Evolutionary conservation across 2,888 invertebrate species (phyloP), one percentile per base, ranked within the genome.

Genomic region (Trimorus sp.): DNA sequence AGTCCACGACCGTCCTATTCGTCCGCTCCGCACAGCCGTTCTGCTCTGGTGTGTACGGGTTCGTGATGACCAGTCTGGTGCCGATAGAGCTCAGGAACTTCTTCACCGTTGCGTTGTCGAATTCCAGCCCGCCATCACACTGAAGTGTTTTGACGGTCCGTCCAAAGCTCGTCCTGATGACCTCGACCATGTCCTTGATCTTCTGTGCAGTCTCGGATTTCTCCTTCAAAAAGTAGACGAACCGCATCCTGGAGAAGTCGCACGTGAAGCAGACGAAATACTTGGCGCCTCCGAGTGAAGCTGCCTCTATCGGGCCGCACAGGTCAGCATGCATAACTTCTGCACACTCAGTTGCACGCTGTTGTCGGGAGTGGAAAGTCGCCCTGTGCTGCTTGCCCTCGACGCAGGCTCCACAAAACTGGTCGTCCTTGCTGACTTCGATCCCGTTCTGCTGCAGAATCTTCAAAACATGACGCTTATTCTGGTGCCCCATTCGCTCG

Each of bases 401-500:
- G 1, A 87, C 75, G 68, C 88, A 88, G 7, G 86, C 81, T 62
- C 86, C 87, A 71, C 87, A 87, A 14, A 86, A 42, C 26, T 85
- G 66, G 54, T 75, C 59, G 37, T 83, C 76, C 14, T 79, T 12
- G 40, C 79, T 79, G 2, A 88, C 86, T 15, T 78, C 79, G 36
- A 88, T 88, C 48, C 84, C 84, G 9, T 85, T 73, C 40, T 88
- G n/a, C 15, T 73, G 78, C n/a, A 87, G 66, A 16, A 89, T 69
- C 37, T 76, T 76, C 83, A 80, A 83, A 15, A 90, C 86, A 78
- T 89, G 84, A 14, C 80, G 79, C 74, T 88, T 89, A 75, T 88
- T 86, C 79, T 89, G 89, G 80, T 89, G 89, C 26, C 87, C 87
- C 85, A 88, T 87, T 40, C 87, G 86, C 79, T 87, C 86, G 76